These are phyloP conservation scores for Neocrepidodera transversa DNA, from an alignment of 2,888 invertebrate species.

Conservation along the genomic window DNA sequence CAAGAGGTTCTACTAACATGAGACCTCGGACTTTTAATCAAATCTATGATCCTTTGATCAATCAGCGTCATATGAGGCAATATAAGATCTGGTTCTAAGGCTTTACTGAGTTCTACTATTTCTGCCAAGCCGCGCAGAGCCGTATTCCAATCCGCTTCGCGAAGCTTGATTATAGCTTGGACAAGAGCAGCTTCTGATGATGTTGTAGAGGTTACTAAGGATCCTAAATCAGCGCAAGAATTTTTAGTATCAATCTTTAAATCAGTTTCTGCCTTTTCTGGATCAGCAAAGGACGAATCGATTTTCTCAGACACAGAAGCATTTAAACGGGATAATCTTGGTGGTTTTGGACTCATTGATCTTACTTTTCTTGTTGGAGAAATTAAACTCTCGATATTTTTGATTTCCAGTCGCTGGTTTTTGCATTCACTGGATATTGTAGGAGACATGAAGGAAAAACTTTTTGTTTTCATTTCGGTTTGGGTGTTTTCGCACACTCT, in stretches of 20 bases:
- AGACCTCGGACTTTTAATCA: conserved; percentile 58
- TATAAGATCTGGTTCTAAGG: conserved; percentile 47
- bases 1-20: conserved; percentile 59
- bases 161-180: conserved; percentile 48
- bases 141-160: conserved; percentile 51
- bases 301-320: background rate
- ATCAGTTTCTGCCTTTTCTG: background rate
- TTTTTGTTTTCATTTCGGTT: conserved; percentile 25
- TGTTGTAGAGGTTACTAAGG: conserved; percentile 24
- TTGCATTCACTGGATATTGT: conserved; percentile 56
- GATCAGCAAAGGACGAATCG: background rate
- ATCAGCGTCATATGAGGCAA: conserved; percentile 56
- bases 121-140: conserved; percentile 57
- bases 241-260: background rate
- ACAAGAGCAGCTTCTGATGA: conserved; percentile 38
- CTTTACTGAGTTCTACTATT: conserved; percentile 52
- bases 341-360: conserved; percentile 48
- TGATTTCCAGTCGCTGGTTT: conserved; percentile 50
- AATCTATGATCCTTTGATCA: conserved; percentile 57
- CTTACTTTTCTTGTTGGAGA: conserved; percentile 50
- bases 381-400: conserved; percentile 45
- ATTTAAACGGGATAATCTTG: background rate
- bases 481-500: conserved; percentile 6
- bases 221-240: background rate
- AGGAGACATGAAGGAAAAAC: conserved; percentile 54